Base-by-base conservation (phyloP, 2,888 invertebrate genomes). In the Amphipyra tragopoginis region DNA sequence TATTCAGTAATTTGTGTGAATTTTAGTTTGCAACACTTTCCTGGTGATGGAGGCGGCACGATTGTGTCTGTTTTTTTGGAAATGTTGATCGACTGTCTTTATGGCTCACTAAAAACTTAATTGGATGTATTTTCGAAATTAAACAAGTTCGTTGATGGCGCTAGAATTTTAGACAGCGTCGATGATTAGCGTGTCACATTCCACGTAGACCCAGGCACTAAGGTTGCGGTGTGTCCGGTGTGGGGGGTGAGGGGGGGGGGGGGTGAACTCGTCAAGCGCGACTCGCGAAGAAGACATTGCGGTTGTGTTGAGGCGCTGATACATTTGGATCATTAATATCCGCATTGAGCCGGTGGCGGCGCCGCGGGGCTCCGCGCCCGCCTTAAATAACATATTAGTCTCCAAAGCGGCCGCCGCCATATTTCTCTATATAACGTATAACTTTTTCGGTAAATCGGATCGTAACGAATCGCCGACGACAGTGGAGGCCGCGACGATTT, bases 381-480 rank as follows among this genome's bases (percentile, higher is more conserved):
- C 88, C 86, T 88, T 90, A 90, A 91, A 91, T 92, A 92, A 92
- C 91, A 90, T 88, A 92, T 93, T 93, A 93, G 91, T 79, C 85
- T 83, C 87, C 89, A 92, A 92, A 92, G 92, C 88, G 82, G 79
- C 92, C 91, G 92, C 89, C 90, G 86, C 86, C 85, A 90, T 90
- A 91, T 90, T 88, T 92, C 90, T 90, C 88, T 80, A 75, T 61
- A 74, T 62, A 63, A 58, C 82, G 81, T 82, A 81, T 85, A 86
- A 84, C 85, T 86, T 88, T 87, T 90, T 89, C 87, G 90, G 90
- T 90, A 90, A 90, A 90, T 85, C 90, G 86, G 86, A 82, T 89
- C 91, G 91, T 89, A 90, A 89, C 92, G 92, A 92, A 92, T 91
- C 86, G 87, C 83, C 91, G 93, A 89, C 86, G 93, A 92, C 93